Base-by-base conservation (phyloP, 2,113 vertebrate species). In the Hippocampus barbouri region DNA sequence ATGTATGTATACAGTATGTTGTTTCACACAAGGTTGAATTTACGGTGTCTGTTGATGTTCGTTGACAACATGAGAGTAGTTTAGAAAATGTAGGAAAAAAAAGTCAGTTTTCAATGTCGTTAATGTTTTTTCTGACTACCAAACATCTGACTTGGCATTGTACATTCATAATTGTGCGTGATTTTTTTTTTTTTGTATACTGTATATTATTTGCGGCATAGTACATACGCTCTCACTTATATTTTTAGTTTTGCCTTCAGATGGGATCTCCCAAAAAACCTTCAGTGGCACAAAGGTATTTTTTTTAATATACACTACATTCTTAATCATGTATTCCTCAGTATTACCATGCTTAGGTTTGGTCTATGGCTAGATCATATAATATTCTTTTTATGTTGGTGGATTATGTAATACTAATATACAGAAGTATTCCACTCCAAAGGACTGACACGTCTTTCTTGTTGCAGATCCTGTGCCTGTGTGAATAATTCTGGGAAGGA, bases 241-340 rank as follows among this genome's bases (percentile, higher is more conserved):
- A 85, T 69, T 65, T 38, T 40, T 25, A 68, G 66, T 10, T 69
- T 73, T 61, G 15, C 64, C 21, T 63, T 3, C 53, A 12, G 11
- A 91, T 91, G 89, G 79, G 71, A 23, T 89, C 88, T 15, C 86
- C 89, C 65, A 71, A 67, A 15, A 90, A 86, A 81, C 54, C 40
- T 68, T 51, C 68, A 61, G 75, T 70, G 3, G 79, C 79, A 1
- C 77, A 41, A 61, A 85, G 89, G 89, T 89, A 69, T 80, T 5
- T 51, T 47, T 47, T 14, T 47, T 16, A 2, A 51, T 51, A 51
- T 51, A 16, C 16, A 51, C 1, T 20, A 3, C 2, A 64, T 18
- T 38, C 34, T 34, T 64, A 64, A 21, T 54, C 18, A 18, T 21
- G 18, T 21, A 51, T 27, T 25, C 25, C 27, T 38, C 66, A 63